These are phyloP conservation scores for Halcyon smyrnensis DNA, from an alignment of 2,797 vertebrate species.

Conservation along the genomic window DNA sequence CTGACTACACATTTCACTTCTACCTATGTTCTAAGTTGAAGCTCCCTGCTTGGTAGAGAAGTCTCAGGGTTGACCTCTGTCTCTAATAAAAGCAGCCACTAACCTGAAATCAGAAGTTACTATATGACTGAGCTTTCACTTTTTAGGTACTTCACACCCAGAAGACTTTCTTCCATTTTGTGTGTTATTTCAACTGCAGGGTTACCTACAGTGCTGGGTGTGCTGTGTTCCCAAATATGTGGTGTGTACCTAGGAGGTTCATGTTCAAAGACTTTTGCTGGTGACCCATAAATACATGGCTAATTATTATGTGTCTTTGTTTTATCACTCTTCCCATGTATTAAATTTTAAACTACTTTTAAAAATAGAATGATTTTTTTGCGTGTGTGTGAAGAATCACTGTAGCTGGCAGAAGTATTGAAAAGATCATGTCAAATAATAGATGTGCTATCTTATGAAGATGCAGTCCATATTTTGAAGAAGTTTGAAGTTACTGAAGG, in stretches of 20 bases:
- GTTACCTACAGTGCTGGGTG: neutral
- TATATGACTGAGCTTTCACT: neutral
- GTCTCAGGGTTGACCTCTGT: neutral
- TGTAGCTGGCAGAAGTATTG: neutral
- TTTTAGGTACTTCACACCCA: neutral
- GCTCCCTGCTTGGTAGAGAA: neutral
- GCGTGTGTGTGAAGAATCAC: neutral
- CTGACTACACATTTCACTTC: neutral
- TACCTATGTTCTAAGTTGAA: neutral
- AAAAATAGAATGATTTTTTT: neutral
- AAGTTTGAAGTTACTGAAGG: neutral
- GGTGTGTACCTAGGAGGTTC: neutral
- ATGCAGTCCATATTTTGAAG: neutral
- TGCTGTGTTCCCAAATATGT: neutral
- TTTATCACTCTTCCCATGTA: neutral
- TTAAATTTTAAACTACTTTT: neutral
- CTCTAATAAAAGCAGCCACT: neutral
- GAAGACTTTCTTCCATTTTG: neutral
- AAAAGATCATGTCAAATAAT: neutral
- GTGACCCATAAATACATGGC: neutral
- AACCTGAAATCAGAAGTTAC: neutral
- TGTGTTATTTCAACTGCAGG: neutral
- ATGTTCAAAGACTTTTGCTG: neutral
- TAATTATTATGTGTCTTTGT: neutral
- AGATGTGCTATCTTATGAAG: neutral